A percentile compares a stretch with the other conserved stretches of the same genome.
These are phyloP conservation scores for Mesochorus sp. DNA, from an alignment of 2,888 invertebrate species.

Conservation along the genomic window DNA sequence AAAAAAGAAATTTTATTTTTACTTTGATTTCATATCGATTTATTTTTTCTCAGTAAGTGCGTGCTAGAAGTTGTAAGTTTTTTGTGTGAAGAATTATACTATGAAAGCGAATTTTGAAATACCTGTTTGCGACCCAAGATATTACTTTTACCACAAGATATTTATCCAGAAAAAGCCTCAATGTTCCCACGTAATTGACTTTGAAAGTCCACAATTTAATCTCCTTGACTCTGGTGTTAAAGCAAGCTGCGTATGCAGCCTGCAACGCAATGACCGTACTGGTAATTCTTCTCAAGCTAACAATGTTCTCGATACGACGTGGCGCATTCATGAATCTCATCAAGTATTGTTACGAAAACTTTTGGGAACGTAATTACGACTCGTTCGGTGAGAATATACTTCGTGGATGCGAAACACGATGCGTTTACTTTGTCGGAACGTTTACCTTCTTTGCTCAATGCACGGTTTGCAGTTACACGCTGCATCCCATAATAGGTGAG, in stretches of 20 bases:
- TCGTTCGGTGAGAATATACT: constrained; percentile 26
- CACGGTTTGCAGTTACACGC: constrained; percentile 50
- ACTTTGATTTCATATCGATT: too few species aligned
- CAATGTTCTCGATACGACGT: constrained; percentile 38
- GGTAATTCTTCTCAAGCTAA: constrained; percentile 47
- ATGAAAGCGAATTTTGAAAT: too few species aligned
- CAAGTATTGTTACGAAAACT: constrained; percentile 40
- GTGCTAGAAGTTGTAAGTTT: too few species aligned
- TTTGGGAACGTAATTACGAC: constrained; percentile 53
- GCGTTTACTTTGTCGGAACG: constrained; percentile 50
- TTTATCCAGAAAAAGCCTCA: too few species aligned
- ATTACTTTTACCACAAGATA: too few species aligned
- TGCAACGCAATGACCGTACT: constrained; percentile 56
- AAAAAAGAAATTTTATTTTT: too few species aligned
- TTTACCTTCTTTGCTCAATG: constrained; percentile 50
- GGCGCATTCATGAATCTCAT: constrained; percentile 51
- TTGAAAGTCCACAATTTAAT: too few species aligned
- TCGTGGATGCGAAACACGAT: constrained; percentile 37
- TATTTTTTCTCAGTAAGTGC: too few species aligned
- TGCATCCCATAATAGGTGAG: constrained; percentile 55
- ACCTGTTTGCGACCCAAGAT: too few species aligned
- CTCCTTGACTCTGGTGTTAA: too few species aligned
- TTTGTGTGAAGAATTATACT: too few species aligned
- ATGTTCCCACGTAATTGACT: too few species aligned
- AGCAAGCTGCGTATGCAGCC: constrained; percentile 57